These are phyloP conservation scores for Chionodraco myersi DNA, from an alignment of 2,113 vertebrate genomes.

Conservation along the genomic window DNA sequence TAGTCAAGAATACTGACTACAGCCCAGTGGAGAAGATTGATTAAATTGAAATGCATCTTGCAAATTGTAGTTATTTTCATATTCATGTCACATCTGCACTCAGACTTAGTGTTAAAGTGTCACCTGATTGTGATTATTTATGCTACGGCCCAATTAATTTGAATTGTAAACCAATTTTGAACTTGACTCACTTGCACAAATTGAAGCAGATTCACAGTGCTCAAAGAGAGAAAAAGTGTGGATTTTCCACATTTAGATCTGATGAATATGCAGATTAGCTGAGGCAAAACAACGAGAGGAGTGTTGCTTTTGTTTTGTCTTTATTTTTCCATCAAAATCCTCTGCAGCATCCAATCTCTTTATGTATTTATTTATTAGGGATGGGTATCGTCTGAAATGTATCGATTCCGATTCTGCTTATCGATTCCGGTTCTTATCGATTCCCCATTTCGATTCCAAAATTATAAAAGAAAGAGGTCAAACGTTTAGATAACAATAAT, in stretches of 20 bases:
- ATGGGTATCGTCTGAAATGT: too few species aligned
- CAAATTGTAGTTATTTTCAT: neutral
- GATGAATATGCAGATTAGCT: constrained; percentile 54
- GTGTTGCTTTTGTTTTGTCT: constrained; percentile 6
- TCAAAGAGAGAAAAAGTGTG: constrained; percentile 12
- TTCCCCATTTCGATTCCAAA: too few species aligned
- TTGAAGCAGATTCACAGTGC: constrained; percentile 18
- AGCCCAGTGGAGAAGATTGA: too few species aligned
- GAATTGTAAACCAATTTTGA: constrained; percentile 32
- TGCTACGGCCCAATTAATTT: constrained; percentile 11
- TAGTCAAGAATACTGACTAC: too few species aligned
- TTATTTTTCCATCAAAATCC: constrained; percentile 1
- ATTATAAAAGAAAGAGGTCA: too few species aligned
- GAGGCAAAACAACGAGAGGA: constrained; percentile 21
- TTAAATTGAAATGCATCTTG: too few species aligned
- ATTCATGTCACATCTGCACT: constrained; percentile 24
- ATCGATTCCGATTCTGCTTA: too few species aligned
- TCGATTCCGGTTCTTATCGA: too few species aligned
- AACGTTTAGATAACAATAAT: too few species aligned
- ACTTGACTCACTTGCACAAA: constrained; percentile 3
- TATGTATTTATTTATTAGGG: neutral
- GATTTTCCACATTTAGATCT: constrained; percentile 52
- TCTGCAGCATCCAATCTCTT: constrained; percentile 9
- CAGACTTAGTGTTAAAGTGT: constrained; percentile 13
- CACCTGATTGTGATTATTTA: constrained; percentile 27